phyloP scores from a whole-genome alignment of 2,113 vertebrate species.

The Paramisgurnus dabryanus region DNA sequence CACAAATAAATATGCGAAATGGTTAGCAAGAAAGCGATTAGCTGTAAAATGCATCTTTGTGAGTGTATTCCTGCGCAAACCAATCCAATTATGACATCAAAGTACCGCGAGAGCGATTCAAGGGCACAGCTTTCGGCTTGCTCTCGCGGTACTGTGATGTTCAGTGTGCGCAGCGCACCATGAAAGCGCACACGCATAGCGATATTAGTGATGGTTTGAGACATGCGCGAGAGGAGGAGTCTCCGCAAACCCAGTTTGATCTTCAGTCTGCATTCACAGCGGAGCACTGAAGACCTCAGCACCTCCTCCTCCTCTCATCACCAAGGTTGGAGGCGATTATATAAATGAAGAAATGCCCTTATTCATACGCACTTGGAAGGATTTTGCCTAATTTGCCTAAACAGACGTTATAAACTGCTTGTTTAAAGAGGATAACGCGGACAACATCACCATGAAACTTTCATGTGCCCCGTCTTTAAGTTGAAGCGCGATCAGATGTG shows the following conservation, averaged over 20 bases:
- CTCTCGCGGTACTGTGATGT: too few relatives aligned
- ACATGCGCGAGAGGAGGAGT: slow-evolving; percentile 11
- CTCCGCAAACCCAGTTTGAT: not conserved
- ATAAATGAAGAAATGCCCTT: not conserved
- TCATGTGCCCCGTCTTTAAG: not conserved
- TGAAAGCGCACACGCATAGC: too few relatives aligned
- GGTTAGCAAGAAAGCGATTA: too few relatives aligned
- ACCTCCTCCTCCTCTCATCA: not conserved
- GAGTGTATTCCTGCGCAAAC: too few relatives aligned
- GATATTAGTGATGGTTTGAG: not conserved
- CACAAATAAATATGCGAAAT: too few relatives aligned
- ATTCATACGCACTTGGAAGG: not conserved
- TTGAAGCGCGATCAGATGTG: not conserved
- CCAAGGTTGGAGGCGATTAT: not conserved
- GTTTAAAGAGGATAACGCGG: not conserved
- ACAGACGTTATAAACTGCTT: not conserved
- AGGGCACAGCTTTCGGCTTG: too few relatives aligned
- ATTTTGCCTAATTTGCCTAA: not conserved
- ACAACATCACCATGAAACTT: not conserved
- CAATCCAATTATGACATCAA: too few relatives aligned
- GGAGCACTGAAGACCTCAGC: not conserved
- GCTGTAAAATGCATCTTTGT: too few relatives aligned
- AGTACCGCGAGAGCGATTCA: too few relatives aligned
- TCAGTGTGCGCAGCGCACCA: too few relatives aligned
- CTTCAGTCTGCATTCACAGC: not conserved